Base-by-base conservation (phyloP, 2,888 invertebrate species). In the Linnaemya vulpina region DNA sequence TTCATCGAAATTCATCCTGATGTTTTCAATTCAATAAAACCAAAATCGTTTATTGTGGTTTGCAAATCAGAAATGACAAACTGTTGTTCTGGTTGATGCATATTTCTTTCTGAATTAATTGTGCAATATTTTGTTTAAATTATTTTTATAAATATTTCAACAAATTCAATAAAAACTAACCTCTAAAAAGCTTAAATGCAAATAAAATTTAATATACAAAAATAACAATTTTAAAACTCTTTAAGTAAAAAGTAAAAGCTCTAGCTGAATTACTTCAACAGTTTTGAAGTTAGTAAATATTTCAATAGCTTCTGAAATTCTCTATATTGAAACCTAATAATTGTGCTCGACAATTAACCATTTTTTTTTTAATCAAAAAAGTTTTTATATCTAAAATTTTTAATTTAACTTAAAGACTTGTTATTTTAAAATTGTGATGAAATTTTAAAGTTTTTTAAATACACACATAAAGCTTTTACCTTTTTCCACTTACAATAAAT, bases 231-330 rank as follows among this genome's bases (percentile, higher is more conserved):
- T 9, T 49, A 35, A 38, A 8, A 17, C 3, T 3, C 35, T 9
- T 11, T 3, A n/a, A 20, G 35, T 17, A 51, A 20, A 51, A 68
- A 70, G 40, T 55, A 55, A 55, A 70, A 70, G 70, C 70, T 40
- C 40, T 55, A 49, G 2, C 43, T 46, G 25, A n/a, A 4, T 15
- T 15, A 46, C 15, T 46, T 30, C 2, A 30, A 30, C 30, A 30
- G 2, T 3, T 30, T 30, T 30, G 5, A 30, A 3, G 30, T 5
- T 30, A 30, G 5, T 30, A 30, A 30, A 30, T 30, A 30, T 30
- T 30, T 30, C 2, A 30, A 2, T n/a, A n/a, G n/a, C n/a, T n/a
- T n/a, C n/a, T n/a, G n/a, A n/a, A n/a, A n/a, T n/a, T n/a, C n/a
- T n/a, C n/a, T n/a, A n/a, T n/a, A n/a, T n/a, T n/a, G n/a, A n/a